phyloP scores from a whole-genome alignment of 2,797 vertebrate species.

The Uromys caudimaculatus region DNA sequence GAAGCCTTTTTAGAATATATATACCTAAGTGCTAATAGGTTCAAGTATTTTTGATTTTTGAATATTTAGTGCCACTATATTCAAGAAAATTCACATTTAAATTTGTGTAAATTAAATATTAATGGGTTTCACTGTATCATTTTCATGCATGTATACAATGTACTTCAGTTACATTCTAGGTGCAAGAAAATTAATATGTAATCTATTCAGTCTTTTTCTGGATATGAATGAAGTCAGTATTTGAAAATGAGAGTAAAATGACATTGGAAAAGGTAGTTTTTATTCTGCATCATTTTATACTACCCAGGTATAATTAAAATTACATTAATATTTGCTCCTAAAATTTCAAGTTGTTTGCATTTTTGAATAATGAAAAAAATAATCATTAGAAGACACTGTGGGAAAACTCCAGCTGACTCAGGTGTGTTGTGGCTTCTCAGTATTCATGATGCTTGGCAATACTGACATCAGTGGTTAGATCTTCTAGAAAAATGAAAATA shows the following conservation, averaged over 20 bases:
- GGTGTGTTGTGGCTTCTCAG: neutral
- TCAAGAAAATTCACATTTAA: neutral
- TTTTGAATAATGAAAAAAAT: neutral
- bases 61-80: neutral
- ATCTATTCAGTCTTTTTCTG: slow-evolving; percentile 22
- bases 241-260: neutral
- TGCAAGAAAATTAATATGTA: neutral
- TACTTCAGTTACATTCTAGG: neutral
- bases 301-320: neutral
- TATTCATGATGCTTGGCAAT: neutral
- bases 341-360: neutral
- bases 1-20: slow-evolving; percentile 4
- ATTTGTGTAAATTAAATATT: neutral
- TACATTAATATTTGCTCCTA: neutral
- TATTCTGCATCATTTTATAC: slow-evolving; percentile 34
- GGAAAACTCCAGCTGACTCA: neutral
- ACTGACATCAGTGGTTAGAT: neutral
- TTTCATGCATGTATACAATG: neutral
- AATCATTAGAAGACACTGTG: neutral
- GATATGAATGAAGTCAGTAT: slow-evolving; percentile 7
- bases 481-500: neutral
- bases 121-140: neutral
- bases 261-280: neutral
- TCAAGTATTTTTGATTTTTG: neutral
- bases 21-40: neutral